Evolutionary conservation across 2,888 invertebrate species (phyloP), one percentile per base, ranked within the genome.

Genomic region (Heliconius ethilla): DNA sequence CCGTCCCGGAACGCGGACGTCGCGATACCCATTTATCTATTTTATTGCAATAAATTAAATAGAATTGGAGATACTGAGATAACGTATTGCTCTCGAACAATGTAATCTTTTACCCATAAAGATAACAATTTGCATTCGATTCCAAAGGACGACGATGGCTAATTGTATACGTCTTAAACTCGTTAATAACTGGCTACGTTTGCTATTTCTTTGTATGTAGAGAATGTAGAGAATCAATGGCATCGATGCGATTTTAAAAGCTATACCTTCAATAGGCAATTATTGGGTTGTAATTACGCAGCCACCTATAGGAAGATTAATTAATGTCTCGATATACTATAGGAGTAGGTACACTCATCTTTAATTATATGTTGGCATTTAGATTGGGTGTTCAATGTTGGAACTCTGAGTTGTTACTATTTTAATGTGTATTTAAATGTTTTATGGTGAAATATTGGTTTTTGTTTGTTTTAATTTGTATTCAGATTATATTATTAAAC

Each of bases 31-130:
- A 91, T 92, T 91, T 93, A 92, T 92, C 92, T 92, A 89, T 90
- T 92, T 90, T 92, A 92, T 92, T 91, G 90, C 93, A 89, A 93
- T 93, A 93, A 93, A 92, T 93, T 93, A 92, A 91, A 92, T 79
- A 81, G 89, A 89, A 88, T 91, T 91, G 86, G 84, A 91, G 91
- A 93, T 93, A 86, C 85, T 83, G 84, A 91, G 92, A 93, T 94
- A 94, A 90, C 89, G 89, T 89, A 90, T 90, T 88, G 87, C 84
- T 83, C 86, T 82, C 83, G 88, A 89, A 94, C 94, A 94, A 94
- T 94, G 93, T 94, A 93, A 94, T 94, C 94, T 92, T 93, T 91
- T 92, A 89, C 90, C 94, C 93, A 89, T 94, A 92, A 89, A 92
- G 86, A 91, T 88, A 87, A 84, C 85, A 88, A 93, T 93, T 93